Base-by-base conservation (phyloP, 1,140 invertebrate genomes). In the Drosophila bocki region DNA sequence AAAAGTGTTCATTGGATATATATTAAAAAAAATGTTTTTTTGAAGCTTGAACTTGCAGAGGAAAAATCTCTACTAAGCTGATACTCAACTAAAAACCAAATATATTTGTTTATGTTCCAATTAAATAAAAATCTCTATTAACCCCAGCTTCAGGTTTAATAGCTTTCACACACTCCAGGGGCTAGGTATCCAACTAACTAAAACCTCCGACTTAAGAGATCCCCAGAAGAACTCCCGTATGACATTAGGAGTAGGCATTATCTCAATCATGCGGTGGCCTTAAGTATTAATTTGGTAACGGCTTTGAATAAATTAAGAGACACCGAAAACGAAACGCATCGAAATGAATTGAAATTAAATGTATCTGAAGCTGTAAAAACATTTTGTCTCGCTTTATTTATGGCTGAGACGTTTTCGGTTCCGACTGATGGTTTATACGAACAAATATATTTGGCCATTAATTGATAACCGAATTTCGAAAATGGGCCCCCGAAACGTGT, bases 81-180 rank as follows among this genome's bases (percentile, higher is more conserved):
- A n/a, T 42, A 59, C n/a, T 32, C 9, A 22, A 64, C 7, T 44
- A 17, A 19, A 29, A 15, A 13, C 12, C 3, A 33, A 32, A 32
- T 35, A 35, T 15, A 61, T 53, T 35, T 19, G 29, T 53, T 53
- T 53, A 33, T 35, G 29, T 13, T 60, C 11, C 13, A 42, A 60
- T 26, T 22, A 60, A 44, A 17, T 60, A 35, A 29, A 62, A 35
- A 42, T 42, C 7, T 17, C 15, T 17, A 58, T 32, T 39, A 22
- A 37, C 39, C 12, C 3, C 15, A 48, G 39, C 44, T 41, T 26
- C 26, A 50, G 11, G 48, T 80, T 81, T 84, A 84, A 81, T 81
- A 68, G 80, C 85, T 84, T 87, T 87, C 83, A 88, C 83, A 88
- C 83, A 87, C 84, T 87, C 48, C 75, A 35, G 75, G 75, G 75